A percentile compares a stretch with the other conserved stretches of the same genome.
These are phyloP conservation scores for Callosobruchus maculatus DNA, from an alignment of 2,888 invertebrate species.

Conservation along the genomic window DNA sequence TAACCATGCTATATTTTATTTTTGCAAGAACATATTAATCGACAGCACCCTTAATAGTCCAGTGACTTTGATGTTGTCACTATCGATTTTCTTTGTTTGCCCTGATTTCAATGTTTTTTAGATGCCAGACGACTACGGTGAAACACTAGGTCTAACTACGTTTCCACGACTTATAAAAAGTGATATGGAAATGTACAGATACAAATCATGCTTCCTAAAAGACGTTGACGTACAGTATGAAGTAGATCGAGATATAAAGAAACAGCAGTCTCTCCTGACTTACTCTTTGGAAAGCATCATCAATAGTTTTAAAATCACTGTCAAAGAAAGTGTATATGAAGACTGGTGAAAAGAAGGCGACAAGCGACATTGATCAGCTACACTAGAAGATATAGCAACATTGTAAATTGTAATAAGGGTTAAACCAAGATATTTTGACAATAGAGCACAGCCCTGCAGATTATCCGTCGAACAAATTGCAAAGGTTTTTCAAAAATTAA, in stretches of 20 bases:
- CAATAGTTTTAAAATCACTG: constrained; percentile 6
- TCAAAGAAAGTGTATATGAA: constrained; percentile 6
- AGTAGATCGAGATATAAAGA: constrained; percentile 15
- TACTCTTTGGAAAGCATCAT: constrained; percentile 15
- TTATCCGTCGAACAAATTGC: too few species aligned
- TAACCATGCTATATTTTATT: too few species aligned
- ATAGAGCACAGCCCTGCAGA: too few species aligned
- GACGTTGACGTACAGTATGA: constrained; percentile 22
- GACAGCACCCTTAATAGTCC: too few species aligned
- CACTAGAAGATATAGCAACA: too few species aligned
- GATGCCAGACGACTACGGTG: constrained; percentile 2
- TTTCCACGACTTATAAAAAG: constrained; percentile 24
- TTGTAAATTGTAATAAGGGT: too few species aligned
- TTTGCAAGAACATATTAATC: too few species aligned
- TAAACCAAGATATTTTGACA: too few species aligned
- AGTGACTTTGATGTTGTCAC: too few species aligned
- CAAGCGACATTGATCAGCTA: too few species aligned
- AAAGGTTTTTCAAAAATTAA: too few species aligned
- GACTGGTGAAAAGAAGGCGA: neutral
- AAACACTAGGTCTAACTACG: constrained; percentile 8
- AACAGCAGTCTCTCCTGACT: constrained; percentile 19
- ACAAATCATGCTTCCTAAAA: constrained; percentile 22
- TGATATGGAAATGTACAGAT: constrained; percentile 20
- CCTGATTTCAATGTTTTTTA: constrained; percentile 1
- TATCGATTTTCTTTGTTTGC: neutral